These are phyloP conservation scores for Puffinus mauretanicus DNA, from an alignment of 2,113 vertebrate genomes.

Conservation along the genomic window DNA sequence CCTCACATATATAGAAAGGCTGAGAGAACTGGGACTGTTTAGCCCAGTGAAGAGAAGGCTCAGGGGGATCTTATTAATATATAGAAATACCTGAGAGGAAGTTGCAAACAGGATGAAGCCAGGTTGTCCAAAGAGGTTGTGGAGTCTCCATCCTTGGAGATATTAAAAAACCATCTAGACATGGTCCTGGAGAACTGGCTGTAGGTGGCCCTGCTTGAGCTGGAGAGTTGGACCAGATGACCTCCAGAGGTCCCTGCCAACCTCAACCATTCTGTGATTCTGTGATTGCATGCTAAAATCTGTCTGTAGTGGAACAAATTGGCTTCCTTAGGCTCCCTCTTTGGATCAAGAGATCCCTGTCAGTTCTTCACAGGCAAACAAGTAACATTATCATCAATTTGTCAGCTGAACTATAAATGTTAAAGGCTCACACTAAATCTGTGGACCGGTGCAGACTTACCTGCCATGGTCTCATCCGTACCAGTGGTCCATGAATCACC, in stretches of 20 bases:
- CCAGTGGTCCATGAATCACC: neutral
- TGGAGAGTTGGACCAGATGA: rapidly evolving
- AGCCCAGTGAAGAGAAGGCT: neutral
- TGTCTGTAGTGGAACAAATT: neutral
- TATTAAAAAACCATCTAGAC: neutral
- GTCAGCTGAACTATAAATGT: neutral
- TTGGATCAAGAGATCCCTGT: neutral
- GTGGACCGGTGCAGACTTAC: neutral
- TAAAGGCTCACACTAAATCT: neutral
- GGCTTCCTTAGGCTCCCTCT: neutral
- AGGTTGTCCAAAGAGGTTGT: neutral
- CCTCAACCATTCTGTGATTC: neutral
- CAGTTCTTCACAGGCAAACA: neutral
- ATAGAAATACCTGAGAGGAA: neutral
- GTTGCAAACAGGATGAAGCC: neutral
- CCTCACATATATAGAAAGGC: neutral
- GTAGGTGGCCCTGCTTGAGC: neutral
- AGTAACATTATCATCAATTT: neutral
- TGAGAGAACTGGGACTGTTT: neutral
- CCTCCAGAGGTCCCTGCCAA: neutral
- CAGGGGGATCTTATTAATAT: neutral
- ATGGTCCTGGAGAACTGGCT: neutral
- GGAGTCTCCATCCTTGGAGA: neutral
- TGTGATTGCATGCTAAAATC: neutral
- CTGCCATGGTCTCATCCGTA: neutral